Base-by-base conservation (phyloP, 1,140 invertebrate species). In the Limonius californicus region DNA sequence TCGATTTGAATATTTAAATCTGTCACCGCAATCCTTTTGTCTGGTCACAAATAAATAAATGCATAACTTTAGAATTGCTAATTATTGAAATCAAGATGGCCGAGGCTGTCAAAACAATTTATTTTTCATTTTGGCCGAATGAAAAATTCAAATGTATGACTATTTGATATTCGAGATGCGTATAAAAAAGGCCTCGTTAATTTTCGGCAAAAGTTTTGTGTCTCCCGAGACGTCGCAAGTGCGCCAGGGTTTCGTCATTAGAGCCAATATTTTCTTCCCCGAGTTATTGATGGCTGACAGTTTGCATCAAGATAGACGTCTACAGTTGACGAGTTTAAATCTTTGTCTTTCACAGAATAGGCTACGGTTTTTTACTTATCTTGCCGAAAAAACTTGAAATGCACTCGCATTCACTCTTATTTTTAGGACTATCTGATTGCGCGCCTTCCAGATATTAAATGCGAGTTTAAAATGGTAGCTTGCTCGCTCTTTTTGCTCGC, bases 221-320 rank as follows among this genome's bases (percentile, higher is more conserved):
- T 27, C 27, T 39, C n/a, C n/a, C 3, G n/a, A 39, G 35, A 12
- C 45, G 45, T 9, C 16, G 16, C 45, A 7, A 21, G n/a, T 27
- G n/a, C 20, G 4, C 18, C 6, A 21, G 2, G 27, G 23, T 55
- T 55, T 12, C 53, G 16, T 55, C 53, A 55, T 55, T 55, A 55
- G 18, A 55, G 53, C 27, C 53, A 32, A 55, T 55, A 55, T 23
- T 55, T 55, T 55, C 53, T 55, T 32, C 21, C 21, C 1, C 7
- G 21, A 20, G 63, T 70, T 70, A 72, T 72, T 72, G 70, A 72
- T 70, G 70, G 55, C 56, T 66, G 68, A 70, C 70, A 72, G 68
- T 60, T 65, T 55, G 64, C 64, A 62, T 64, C 64, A 64, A 70
- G 69, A 66, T 67, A 66, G 68, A 70, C 68, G 66, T 68, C 47